Percentiles rank a stretch among this genome's conserved stretches.
phyloP scores from a whole-genome alignment of 2,797 vertebrate species.

The Australoheros facetus region DNA sequence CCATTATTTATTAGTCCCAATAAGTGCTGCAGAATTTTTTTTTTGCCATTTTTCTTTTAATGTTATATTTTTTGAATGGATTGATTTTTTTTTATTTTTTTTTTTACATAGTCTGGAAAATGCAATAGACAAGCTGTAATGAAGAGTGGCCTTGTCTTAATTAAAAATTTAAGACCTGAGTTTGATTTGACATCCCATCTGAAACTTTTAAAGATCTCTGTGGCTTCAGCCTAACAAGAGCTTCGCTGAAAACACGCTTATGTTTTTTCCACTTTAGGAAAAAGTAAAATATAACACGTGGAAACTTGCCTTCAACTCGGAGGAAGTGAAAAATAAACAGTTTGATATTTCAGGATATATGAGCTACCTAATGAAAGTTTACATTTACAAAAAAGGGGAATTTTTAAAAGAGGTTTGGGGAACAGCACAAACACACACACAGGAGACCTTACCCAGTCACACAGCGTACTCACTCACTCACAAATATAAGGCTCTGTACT shows the following conservation, averaged over 20 bases:
- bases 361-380: neutral
- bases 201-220: neutral
- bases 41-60: neutral
- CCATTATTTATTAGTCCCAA: neutral
- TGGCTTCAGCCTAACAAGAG: neutral
- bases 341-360: neutral
- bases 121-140: neutral
- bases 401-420: neutral
- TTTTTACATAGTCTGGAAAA: neutral
- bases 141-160: neutral
- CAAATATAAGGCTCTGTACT: slow-evolving; percentile 12
- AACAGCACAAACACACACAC: neutral
- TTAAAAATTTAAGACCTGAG: neutral
- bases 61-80: neutral
- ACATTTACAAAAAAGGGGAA: neutral
- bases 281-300: neutral
- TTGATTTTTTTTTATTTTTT: neutral
- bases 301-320: neutral
- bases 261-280: neutral
- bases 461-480: too few relatives aligned
- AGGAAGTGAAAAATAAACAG: neutral
- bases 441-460: neutral
- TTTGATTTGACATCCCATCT: neutral
- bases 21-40: neutral
- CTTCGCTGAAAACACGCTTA: neutral